Conservation (phyloP, 2,113 vertebrate genomes). For the Oryzias woworae region DNA sequence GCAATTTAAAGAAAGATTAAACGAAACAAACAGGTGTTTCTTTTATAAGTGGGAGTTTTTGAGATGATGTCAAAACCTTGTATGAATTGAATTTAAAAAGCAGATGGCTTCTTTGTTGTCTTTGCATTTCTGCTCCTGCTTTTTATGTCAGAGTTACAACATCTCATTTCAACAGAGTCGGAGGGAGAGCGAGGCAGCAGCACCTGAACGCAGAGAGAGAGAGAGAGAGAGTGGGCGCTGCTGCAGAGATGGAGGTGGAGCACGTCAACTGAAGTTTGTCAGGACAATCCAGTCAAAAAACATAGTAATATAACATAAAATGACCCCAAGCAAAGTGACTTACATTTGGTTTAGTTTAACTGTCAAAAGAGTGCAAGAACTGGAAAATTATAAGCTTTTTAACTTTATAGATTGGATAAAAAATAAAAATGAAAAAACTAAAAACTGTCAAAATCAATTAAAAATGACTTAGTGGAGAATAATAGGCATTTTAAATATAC, state of each 20-base stretch:
- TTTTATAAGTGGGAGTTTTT: not conserved
- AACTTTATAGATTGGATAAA: too few relatives aligned
- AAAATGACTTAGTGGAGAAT: too few relatives aligned
- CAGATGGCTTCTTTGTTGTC: not conserved
- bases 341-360: too few relatives aligned
- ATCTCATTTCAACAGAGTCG: not conserved
- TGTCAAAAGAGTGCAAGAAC: too few relatives aligned
- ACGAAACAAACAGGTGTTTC: not conserved
- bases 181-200: not conserved
- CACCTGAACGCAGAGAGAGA: not conserved
- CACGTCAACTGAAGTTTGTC: constrained; percentile 2
- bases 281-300: not conserved
- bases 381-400: too few relatives aligned
- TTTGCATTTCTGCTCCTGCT: constrained; percentile 1
- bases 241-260: not conserved
- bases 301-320: too few relatives aligned
- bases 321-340: too few relatives aligned
- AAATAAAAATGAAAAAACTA: too few relatives aligned
- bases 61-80: not conserved
- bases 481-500: too few relatives aligned
- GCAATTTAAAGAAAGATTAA: not conserved
- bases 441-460: too few relatives aligned
- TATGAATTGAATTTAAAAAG: not conserved
- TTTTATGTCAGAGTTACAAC: not conserved
- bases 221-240: not conserved